phyloP scores from a whole-genome alignment of 2,797 vertebrate species.

The Premnoplex brunnescens region DNA sequence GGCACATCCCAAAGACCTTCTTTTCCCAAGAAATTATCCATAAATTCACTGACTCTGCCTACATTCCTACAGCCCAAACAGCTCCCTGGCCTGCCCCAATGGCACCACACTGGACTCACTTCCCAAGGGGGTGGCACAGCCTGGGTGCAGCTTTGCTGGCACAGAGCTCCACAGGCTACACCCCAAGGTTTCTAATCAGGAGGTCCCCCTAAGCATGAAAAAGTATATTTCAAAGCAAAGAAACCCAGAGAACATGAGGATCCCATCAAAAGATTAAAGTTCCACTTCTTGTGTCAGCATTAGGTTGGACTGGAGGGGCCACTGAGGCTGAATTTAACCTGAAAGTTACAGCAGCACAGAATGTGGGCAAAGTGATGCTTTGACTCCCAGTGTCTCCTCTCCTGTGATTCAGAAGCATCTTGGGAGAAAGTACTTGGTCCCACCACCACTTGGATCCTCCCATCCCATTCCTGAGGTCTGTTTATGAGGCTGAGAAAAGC shows the following conservation, averaged over 20 bases:
- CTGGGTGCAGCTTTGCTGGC: not conserved
- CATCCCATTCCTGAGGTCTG: not conserved
- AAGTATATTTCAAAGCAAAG: not conserved
- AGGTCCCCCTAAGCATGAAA: not conserved
- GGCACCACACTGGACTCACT: not conserved
- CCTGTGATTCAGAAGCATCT: not conserved
- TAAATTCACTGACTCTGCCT: not conserved
- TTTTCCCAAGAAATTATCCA: not conserved
- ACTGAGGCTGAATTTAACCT: not conserved
- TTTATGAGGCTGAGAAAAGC: constrained; percentile 65
- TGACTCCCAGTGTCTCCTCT: not conserved
- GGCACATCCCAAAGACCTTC: not conserved
- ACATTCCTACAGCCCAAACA: not conserved
- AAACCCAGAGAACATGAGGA: not conserved
- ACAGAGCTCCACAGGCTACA: not conserved
- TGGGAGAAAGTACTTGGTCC: not conserved
- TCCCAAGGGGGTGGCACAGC: not conserved
- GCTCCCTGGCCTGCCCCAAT: not conserved
- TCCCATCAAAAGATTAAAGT: not conserved
- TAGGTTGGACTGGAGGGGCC: not conserved
- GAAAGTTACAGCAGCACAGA: not conserved
- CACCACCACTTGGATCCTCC: not conserved
- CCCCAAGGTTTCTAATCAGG: not conserved
- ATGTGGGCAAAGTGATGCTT: not conserved
- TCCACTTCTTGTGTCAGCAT: not conserved